Base-by-base conservation (phyloP, 2,113 vertebrate species). In the Nematolebias whitei region DNA sequence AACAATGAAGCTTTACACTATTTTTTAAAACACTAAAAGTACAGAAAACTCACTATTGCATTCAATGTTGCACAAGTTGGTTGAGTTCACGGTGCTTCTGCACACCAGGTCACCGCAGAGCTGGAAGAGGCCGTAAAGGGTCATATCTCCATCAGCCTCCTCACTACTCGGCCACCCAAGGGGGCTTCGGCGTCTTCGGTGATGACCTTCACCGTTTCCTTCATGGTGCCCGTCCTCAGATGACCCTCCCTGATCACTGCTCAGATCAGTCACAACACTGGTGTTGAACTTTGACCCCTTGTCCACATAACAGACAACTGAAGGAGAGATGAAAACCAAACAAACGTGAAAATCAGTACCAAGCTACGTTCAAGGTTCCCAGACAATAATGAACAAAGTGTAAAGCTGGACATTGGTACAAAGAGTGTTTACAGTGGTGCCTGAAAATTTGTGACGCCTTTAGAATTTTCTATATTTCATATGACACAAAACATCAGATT, bases 121-220 rank as follows among this genome's bases (percentile, higher is more conserved):
- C 71, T 92, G 88, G 64, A 92, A 91, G 12, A 91, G 18, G 0
- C 91, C 90, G 0, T 86, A 89, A 3, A 83, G 63, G 0, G 1
- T 71, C 74, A 72, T 63, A n/a, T 6, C 23, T 2, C 32, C 18
- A 1, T 52, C 32, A 4, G 39, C 11, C 12, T 48, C 59, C 7
- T 35, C 59, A 5, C 14, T 20, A 13, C 45, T 49, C 10, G 12
- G 13, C 5, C 11, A 19, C 3, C 16, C 29, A 1, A 3, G 26
- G 58, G n/a, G 12, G 6, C n/a, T 18, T 16, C 32, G 32, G 13
- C 32, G 32, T 12, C 12, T 19, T 12, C 18, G 59, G 43, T 18
- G 5, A 10, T 45, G 43, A 9, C 8, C 8, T 5, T 9, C 18
- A 2, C 43, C 43, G 2, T n/a, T 9, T 1, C 18, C 43, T 44